Percentiles rank a stretch among this genome's conserved stretches.
Conservation (phyloP, 1,140 invertebrate genomes). For the Myzus persicae region DNA sequence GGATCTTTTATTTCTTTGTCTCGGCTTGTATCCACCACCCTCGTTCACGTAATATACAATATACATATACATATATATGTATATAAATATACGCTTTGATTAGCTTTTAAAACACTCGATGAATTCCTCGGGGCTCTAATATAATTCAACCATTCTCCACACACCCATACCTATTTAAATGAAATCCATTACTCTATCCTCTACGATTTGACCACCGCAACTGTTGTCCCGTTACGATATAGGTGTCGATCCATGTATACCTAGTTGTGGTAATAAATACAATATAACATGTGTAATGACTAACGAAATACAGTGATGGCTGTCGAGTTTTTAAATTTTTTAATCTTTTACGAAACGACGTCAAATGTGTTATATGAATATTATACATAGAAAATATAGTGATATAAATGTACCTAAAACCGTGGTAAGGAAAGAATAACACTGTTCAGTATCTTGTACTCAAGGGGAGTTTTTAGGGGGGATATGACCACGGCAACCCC, state of each 20-base stretch:
- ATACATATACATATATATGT: not conserved
- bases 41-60: not conserved
- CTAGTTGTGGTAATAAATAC: not conserved
- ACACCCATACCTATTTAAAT: not conserved
- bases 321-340: not conserved
- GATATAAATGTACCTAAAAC: no score
- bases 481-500: no score
- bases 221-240: not conserved
- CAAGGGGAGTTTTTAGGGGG: no score
- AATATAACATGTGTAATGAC: not conserved
- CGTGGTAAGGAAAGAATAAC: no score
- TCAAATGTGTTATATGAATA: not conserved
- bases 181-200: not conserved
- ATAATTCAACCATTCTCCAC: not conserved
- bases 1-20: slow-evolving; percentile 58
- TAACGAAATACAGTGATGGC: no score
- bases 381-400: not conserved
- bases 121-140: not conserved
- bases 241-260: not conserved
- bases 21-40: slow-evolving; percentile 31
- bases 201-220: not conserved
- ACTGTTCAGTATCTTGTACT: no score
- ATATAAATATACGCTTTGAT: slow-evolving; percentile 27
- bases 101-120: slow-evolving; percentile 50
- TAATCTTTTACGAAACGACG: not conserved